Conservation (phyloP, 2,113 vertebrate species). For the Sturnira hondurensis region DNA sequence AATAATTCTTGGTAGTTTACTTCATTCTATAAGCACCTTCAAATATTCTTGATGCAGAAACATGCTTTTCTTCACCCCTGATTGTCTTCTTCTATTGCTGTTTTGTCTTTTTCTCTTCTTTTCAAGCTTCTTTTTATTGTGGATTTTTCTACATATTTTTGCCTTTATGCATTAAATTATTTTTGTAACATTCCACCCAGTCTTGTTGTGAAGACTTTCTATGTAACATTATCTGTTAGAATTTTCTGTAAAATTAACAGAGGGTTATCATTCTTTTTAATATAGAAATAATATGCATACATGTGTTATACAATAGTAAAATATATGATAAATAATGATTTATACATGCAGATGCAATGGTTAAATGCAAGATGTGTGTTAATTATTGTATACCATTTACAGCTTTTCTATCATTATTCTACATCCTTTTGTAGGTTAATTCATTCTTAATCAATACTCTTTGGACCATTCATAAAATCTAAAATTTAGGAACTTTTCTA, state of each 20-base stretch:
- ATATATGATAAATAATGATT: neutral
- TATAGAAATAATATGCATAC: neutral
- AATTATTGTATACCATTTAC: neutral
- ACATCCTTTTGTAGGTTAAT: neutral
- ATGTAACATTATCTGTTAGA: neutral
- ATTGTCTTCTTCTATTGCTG: neutral
- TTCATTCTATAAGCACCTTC: slow-evolving; percentile 38
- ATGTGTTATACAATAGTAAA: neutral
- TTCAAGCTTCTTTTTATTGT: neutral
- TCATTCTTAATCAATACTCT: neutral
- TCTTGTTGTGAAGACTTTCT: neutral
- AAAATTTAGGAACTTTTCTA: neutral
- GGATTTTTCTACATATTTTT: neutral
- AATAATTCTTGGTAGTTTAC: slow-evolving; percentile 18
- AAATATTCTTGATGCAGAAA: slow-evolving; percentile 25
- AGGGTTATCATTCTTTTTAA: neutral
- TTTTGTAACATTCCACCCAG: neutral
- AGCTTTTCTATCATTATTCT: neutral
- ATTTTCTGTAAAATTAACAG: neutral
- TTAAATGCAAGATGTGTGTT: neutral
- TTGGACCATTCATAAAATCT: neutral
- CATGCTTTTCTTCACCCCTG: neutral
- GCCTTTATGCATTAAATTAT: neutral
- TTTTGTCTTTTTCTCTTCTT: neutral
- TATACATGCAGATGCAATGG: neutral